Conservation (phyloP, 1,140 invertebrate genomes). For the Trichonephila clavata region DNA sequence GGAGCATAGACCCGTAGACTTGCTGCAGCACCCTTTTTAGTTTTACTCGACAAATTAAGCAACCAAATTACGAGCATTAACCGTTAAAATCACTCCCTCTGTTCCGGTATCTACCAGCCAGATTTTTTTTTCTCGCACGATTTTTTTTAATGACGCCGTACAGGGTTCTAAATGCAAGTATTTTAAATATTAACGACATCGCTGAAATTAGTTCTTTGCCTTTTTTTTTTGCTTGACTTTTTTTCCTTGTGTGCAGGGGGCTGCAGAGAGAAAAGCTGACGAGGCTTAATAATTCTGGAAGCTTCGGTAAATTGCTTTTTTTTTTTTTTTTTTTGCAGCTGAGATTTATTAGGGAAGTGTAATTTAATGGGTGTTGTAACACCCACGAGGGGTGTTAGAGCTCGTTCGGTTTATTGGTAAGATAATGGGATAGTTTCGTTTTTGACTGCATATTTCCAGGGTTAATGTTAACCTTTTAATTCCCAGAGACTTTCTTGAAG, state of each 20-base stretch:
- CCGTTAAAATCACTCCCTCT: constrained; percentile 49
- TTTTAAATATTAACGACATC: constrained; percentile 68
- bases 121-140: background rate
- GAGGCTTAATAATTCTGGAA: constrained; percentile 56
- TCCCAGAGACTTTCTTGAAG: no score
- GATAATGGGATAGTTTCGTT: constrained; percentile 26
- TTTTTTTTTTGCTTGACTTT: background rate
- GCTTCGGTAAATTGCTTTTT: constrained; percentile 41
- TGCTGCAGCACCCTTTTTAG: background rate
- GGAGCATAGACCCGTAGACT: constrained; percentile 36
- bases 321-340: constrained; percentile 39
- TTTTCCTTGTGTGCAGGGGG: background rate
- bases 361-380: constrained; percentile 59
- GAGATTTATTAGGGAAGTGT: constrained; percentile 37
- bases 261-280: constrained; percentile 2
- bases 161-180: constrained; percentile 20
- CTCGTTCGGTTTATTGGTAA: constrained; percentile 39
- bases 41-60: constrained; percentile 71
- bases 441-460: background rate
- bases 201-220: background rate
- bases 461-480: background rate
- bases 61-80: constrained; percentile 71
- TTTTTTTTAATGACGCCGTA: constrained; percentile 63
- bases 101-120: constrained; percentile 4
- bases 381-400: constrained; percentile 16